A percentile compares a stretch with the other conserved stretches of the same genome.
These are phyloP conservation scores for Lasius platythorax DNA, from an alignment of 2,888 invertebrate genomes.

Conservation along the genomic window DNA sequence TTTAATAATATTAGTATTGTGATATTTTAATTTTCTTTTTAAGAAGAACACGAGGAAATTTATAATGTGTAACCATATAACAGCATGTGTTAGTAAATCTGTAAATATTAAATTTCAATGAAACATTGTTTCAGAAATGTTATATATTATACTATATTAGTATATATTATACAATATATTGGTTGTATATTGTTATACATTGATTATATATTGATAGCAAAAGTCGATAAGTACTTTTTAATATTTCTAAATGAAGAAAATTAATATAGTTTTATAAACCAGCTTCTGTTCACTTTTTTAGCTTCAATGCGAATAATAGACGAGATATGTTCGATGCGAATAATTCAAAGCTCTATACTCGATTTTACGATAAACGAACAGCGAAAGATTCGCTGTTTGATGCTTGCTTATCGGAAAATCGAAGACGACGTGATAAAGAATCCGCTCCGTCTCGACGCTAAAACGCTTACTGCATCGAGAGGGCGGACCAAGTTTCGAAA, in stretches of 20 bases:
- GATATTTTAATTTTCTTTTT: not conserved
- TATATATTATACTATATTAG: too few species aligned
- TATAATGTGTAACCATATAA: not conserved
- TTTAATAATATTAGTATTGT: not conserved
- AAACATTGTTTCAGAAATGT: not conserved
- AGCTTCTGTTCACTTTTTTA: not conserved
- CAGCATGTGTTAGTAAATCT: not conserved
- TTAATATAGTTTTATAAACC: not conserved
- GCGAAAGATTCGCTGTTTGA: not conserved
- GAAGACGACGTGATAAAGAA: slow-evolving; percentile 21
- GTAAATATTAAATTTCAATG: not conserved
- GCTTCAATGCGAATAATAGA: not conserved
- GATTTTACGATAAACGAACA: too few species aligned
- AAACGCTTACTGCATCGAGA: slow-evolving; percentile 11
- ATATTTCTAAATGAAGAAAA: not conserved
- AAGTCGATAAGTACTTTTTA: not conserved
- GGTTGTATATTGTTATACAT: too few species aligned
- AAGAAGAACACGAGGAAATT: not conserved
- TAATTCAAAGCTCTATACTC: not conserved
- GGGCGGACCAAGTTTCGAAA: slow-evolving; percentile 25
- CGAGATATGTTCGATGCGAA: not conserved
- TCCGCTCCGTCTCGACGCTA: not conserved
- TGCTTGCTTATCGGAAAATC: not conserved
- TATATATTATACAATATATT: too few species aligned
- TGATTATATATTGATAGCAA: not conserved